Evolutionary conservation across 1,140 invertebrate genomes (phyloP).

Genomic region (Drosophila leontia): DNA sequence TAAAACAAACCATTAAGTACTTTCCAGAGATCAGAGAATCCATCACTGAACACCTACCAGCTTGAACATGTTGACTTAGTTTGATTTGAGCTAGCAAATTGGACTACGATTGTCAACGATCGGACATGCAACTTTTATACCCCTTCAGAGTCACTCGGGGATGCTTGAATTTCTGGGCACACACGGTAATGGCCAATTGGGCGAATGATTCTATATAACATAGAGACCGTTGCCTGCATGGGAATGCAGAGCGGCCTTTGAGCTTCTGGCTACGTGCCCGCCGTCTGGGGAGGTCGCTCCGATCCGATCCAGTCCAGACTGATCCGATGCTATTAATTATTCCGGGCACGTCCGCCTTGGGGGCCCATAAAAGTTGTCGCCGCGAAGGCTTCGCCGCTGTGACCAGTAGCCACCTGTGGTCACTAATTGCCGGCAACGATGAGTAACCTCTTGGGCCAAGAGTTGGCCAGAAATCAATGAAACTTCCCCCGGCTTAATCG

Average conservation of each 20-base stretch:
- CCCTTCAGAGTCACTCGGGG: not conserved
- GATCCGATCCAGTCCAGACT: not conserved
- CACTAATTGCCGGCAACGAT: conserved; percentile 33
- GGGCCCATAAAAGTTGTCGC: conserved; percentile 67
- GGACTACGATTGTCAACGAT: conserved; percentile 46
- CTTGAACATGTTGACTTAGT: conserved; percentile 80
- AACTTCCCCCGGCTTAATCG: conserved; percentile 26
- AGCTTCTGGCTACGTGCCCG: conserved; percentile 63
- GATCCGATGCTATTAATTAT: conserved; percentile 33
- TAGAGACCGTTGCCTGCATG: conserved; percentile 24
- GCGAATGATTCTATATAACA: conserved; percentile 55
- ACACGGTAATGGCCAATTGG: conserved; percentile 34
- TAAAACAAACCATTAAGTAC: not conserved
- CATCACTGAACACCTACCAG: conserved; percentile 49
- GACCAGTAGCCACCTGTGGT: conserved; percentile 37
- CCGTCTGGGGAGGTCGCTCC: conserved; percentile 34
- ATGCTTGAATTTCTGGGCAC: conserved; percentile 53
- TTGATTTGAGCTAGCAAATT: conserved; percentile 61
- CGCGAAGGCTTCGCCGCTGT: conserved; percentile 43
- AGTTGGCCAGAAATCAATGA: conserved; percentile 37
- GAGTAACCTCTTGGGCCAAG: conserved; percentile 43
- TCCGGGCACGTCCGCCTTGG: conserved; percentile 58
- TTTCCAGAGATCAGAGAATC: not conserved
- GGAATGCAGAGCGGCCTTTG: conserved; percentile 46
- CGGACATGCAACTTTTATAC: conserved; percentile 69